Evolutionary conservation across 2,888 invertebrate species (phyloP), one percentile per base, ranked within the genome.

Genomic region (Eupithecia exiguata): DNA sequence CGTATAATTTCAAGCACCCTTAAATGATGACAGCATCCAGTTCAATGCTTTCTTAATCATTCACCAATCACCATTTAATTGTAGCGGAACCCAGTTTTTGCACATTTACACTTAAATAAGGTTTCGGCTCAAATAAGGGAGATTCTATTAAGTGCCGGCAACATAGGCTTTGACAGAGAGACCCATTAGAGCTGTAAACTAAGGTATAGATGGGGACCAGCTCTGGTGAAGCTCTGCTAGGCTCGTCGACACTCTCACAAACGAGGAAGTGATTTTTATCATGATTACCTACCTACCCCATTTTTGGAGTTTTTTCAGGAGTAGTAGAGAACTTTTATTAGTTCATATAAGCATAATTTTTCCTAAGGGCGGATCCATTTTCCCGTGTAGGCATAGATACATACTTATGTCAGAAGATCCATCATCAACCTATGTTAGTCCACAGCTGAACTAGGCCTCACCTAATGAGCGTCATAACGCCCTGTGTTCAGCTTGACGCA

Each of bases 41-140:
- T 61, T 69, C 68, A 71, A 49, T 71, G 73, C 71, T 73, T 76
- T 76, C 76, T 71, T 76, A 76, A 76, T 76, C 70, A 73, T 68
- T 58, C 72, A 63, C 72, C 70, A 75, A 72, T 73, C 70, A 76
- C 68, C 72, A 73, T 76, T 71, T 73, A 76, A 76, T 76, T 76
- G 73, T 76, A 73, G 72, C 66, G 73, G 75, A 71, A 73, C 74
- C 58, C 65, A 62, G 49, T 76, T 76, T 76, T 76, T 76, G 76
- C 76, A 35, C 71, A 76, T 73, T 73, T 73, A 35, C 75, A 76
- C 76, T 71, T 40, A 53, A 67, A 73, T 76, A 76, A 69, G 76
- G 76, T 76, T 71, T 67, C 36, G 14, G 43, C 67, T 78, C 79
- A 70, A 77, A 78, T 80, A 78, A 73, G 80, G 78, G 62, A 71